Percentiles rank a stretch among this genome's conserved stretches.
These are phyloP conservation scores for Lithosia quadra DNA, from an alignment of 2,888 invertebrate genomes.

Conservation along the genomic window DNA sequence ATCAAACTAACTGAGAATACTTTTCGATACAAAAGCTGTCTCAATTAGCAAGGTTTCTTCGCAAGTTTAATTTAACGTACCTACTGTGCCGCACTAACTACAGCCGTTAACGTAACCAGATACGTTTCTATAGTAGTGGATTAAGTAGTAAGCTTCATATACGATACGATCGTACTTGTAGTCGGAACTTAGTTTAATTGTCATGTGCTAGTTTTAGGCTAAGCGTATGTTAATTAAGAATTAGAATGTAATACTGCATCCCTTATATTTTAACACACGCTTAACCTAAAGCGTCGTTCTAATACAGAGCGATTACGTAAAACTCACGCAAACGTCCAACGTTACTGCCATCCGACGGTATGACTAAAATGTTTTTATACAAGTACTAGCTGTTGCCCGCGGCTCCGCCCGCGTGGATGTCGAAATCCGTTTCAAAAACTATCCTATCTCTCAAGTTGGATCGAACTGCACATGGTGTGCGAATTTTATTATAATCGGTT, in stretches of 20 bases:
- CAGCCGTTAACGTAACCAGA: background rate
- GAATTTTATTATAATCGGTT: no score
- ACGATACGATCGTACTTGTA: background rate
- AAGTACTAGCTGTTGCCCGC: no score
- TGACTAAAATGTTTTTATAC: background rate
- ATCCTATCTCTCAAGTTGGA: no score
- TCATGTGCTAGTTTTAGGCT: background rate
- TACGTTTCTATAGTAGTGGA: no score
- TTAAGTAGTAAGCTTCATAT: background rate
- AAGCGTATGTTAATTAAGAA: constrained; percentile 4
- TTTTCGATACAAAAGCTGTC: background rate
- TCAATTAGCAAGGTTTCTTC: background rate
- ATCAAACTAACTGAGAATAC: background rate
- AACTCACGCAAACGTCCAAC: background rate
- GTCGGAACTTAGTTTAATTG: background rate
- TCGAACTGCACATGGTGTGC: no score
- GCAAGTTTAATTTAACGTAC: constrained; percentile 1
- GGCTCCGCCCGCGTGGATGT: no score
- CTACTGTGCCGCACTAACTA: background rate
- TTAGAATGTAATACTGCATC: background rate
- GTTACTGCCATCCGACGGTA: no score
- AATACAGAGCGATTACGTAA: background rate
- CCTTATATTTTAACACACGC: constrained; percentile 2
- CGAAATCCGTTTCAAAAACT: no score
- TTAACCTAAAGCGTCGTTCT: background rate